Evolutionary conservation across 2,888 invertebrate genomes (phyloP).

Genomic region (Stenodera caucasica): DNA sequence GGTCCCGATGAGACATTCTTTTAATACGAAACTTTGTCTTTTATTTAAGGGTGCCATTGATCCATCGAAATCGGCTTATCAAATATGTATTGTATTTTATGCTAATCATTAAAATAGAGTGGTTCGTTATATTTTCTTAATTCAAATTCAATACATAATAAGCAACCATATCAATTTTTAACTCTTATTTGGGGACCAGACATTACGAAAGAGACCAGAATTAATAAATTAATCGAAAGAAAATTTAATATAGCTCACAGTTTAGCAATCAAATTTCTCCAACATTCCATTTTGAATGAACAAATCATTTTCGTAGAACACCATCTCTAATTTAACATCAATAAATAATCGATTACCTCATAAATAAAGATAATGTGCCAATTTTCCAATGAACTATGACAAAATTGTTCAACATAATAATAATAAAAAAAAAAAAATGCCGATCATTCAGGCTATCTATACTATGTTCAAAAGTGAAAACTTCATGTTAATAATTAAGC

Average conservation of each 20-base stretch:
- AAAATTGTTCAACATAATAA: background rate
- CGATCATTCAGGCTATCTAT: background rate
- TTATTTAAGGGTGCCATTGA: constrained; percentile 15
- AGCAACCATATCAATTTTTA: constrained; percentile 7
- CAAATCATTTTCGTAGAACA: background rate
- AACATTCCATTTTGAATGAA: background rate
- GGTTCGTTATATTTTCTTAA: background rate
- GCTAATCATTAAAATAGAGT: constrained; percentile 7
- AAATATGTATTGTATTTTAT: constrained; percentile 18
- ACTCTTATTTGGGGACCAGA: background rate
- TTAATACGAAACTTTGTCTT: constrained; percentile 12
- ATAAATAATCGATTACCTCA: background rate
- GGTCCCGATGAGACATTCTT: constrained; percentile 13
- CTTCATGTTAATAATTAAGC: background rate
- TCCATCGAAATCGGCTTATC: constrained; percentile 18
- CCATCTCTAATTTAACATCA: background rate
- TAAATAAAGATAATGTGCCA: background rate
- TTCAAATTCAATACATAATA: constrained; percentile 4
- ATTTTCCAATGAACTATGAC: background rate
- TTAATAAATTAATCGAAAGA: too few relatives aligned
- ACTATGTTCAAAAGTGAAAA: background rate
- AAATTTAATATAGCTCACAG: too few relatives aligned
- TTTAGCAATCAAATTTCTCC: too few relatives aligned
- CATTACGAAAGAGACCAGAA: too few relatives aligned
- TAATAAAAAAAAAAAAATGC: background rate